phyloP scores from a whole-genome alignment of 1,140 invertebrate species.

The Tetramorium alpestre region DNA sequence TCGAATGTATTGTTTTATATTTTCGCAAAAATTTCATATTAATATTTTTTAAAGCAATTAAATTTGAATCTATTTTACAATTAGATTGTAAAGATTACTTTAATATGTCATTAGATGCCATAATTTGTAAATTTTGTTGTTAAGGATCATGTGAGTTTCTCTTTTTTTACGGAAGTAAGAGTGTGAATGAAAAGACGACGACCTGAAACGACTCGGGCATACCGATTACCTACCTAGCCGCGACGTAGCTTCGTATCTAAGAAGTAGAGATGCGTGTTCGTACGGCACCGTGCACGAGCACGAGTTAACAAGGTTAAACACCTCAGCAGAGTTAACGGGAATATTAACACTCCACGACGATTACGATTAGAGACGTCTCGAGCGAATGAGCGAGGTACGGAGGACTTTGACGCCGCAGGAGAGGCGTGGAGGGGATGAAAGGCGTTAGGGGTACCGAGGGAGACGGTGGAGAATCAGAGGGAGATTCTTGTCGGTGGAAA shows the following conservation, averaged over 20 bases:
- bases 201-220: slow-evolving; percentile 10
- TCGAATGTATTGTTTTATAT: background rate
- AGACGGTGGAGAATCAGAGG: slow-evolving; percentile 6
- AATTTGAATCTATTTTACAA: background rate
- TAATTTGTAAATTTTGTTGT: background rate
- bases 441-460: slow-evolving; percentile 17
- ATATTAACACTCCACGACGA: slow-evolving; percentile 85
- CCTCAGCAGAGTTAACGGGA: slow-evolving; percentile 85
- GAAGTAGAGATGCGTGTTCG: slow-evolving; percentile 73
- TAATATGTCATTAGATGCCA: background rate
- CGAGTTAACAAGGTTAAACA: slow-evolving; percentile 86
- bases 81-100: background rate
- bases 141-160: background rate
- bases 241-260: slow-evolving; percentile 45
- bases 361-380: slow-evolving; percentile 85
- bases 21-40: background rate
- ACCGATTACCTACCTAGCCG: slow-evolving; percentile 27
- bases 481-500: slow-evolving; percentile 55
- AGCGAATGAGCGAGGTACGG: slow-evolving; percentile 66
- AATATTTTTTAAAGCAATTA: background rate
- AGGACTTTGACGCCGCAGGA: slow-evolving; percentile 61
- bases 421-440: slow-evolving; percentile 4
- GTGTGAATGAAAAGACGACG: background rate
- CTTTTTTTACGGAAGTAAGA: slow-evolving; percentile 5
- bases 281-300: slow-evolving; percentile 69